Evolutionary conservation across 2,113 vertebrate genomes (phyloP).

Genomic region (Calidris pygmaea): DNA sequence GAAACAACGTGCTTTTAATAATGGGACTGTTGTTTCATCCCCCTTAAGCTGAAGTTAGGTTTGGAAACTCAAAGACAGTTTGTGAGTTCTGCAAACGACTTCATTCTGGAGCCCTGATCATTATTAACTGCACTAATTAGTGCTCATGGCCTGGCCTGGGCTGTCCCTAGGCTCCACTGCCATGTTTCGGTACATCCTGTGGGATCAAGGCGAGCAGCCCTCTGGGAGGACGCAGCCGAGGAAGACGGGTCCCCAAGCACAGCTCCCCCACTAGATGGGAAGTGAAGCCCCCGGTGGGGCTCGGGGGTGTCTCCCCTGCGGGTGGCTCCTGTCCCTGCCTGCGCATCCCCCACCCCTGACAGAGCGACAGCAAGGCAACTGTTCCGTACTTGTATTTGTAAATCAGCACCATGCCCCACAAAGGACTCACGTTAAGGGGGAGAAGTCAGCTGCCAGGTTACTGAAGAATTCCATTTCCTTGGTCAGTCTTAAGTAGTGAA

Average conservation of each 20-base stretch:
- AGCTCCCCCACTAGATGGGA: fast-evolving
- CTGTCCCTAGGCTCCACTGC: not conserved
- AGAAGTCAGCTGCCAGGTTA: not conserved
- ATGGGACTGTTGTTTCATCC: fast-evolving
- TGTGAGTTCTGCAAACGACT: not conserved
- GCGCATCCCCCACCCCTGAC: not conserved
- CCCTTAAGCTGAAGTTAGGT: not conserved
- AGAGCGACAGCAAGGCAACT: too few relatives aligned
- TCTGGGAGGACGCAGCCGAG: fast-evolving
- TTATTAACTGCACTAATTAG: not conserved
- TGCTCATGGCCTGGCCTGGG: too few relatives aligned
- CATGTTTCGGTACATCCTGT: not conserved
- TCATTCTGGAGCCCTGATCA: not conserved
- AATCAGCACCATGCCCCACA: not conserved
- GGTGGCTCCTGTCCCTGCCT: not conserved
- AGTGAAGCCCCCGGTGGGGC: fast-evolving
- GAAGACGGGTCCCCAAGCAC: fast-evolving
- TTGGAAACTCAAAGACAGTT: not conserved
- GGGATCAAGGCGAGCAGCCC: fast-evolving
- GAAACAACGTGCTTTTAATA: not conserved
- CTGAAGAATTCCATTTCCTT: not conserved
- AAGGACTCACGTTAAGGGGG: not conserved
- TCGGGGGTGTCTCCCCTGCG: fast-evolving
- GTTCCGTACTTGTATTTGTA: fast-evolving
- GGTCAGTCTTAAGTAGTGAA: not conserved